Percentiles rank a stretch among this genome's conserved stretches.
phyloP scores from a whole-genome alignment of 2,888 invertebrate species.

The Phengaris alcon region DNA sequence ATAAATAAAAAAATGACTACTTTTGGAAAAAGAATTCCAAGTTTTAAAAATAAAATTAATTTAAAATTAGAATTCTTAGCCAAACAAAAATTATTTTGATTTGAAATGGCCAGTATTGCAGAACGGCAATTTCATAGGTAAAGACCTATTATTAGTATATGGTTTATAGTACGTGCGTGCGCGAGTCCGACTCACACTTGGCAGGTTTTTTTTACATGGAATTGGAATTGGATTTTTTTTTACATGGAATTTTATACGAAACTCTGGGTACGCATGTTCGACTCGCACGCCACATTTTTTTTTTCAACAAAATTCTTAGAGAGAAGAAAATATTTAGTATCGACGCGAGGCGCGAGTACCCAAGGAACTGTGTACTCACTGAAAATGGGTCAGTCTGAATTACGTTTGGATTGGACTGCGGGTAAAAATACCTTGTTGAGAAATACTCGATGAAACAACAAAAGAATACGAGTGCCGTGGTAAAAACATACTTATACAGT shows the following conservation, averaged over 20 bases:
- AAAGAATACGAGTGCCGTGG: background rate
- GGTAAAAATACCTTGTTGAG: background rate
- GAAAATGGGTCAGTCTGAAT: background rate
- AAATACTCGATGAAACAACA: background rate
- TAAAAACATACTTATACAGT: background rate
- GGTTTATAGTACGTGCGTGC: too few species aligned
- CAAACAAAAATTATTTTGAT: too few species aligned
- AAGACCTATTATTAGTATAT: too few species aligned
- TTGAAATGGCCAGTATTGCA: too few species aligned
- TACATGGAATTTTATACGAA: background rate
- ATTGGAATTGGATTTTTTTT: background rate
- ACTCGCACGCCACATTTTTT: background rate
- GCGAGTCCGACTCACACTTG: too few species aligned
- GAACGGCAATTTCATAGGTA: too few species aligned
- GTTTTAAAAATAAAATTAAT: too few species aligned
- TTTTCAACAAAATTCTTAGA: background rate
- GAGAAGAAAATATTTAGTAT: background rate
- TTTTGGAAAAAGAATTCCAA: too few species aligned
- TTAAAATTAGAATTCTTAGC: too few species aligned
- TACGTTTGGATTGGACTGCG: constrained; percentile 3
- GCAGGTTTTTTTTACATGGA: background rate
- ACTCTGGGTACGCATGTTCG: background rate
- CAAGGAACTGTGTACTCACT: background rate
- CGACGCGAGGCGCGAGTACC: background rate
- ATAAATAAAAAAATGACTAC: too few species aligned